Conservation (phyloP, 2,888 invertebrate species). For the Acronicta leporina region DNA sequence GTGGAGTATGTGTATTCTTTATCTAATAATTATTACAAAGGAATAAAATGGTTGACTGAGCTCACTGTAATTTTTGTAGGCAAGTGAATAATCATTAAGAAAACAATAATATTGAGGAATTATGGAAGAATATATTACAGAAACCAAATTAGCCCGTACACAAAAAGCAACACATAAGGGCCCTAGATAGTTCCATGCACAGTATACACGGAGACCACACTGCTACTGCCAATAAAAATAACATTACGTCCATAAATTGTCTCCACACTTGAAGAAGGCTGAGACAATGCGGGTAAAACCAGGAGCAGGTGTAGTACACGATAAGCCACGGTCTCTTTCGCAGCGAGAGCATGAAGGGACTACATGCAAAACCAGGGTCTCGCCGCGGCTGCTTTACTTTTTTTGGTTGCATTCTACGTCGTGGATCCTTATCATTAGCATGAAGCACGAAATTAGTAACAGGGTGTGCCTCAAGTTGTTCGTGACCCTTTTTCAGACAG, state of each 20-base stretch:
- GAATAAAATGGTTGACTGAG: too few species aligned
- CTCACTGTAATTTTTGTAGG: too few species aligned
- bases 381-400: slow-evolving; percentile 24
- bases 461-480: slow-evolving; percentile 48
- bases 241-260: slow-evolving; percentile 57
- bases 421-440: slow-evolving; percentile 53
- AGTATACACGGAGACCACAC: slow-evolving; percentile 67
- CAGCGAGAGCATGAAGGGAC: slow-evolving; percentile 24
- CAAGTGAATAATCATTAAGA: neutral
- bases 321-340: slow-evolving; percentile 23
- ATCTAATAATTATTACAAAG: too few species aligned
- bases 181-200: slow-evolving; percentile 55
- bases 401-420: slow-evolving; percentile 39
- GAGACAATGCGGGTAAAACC: slow-evolving; percentile 62
- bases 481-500: slow-evolving; percentile 27
- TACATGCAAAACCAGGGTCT: slow-evolving; percentile 20
- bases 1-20: too few species aligned
- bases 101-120: slow-evolving; percentile 4
- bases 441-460: slow-evolving; percentile 55
- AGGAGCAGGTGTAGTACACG: slow-evolving; percentile 51
- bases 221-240: slow-evolving; percentile 60
- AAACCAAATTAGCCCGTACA: slow-evolving; percentile 30
- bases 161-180: slow-evolving; percentile 60
- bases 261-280: slow-evolving; percentile 54
- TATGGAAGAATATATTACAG: slow-evolving; percentile 34